A percentile compares a stretch with the other conserved stretches of the same genome.
Evolutionary conservation across 2,888 invertebrate genomes (phyloP).

Genomic region (Mesopsocus fuscifrons): DNA sequence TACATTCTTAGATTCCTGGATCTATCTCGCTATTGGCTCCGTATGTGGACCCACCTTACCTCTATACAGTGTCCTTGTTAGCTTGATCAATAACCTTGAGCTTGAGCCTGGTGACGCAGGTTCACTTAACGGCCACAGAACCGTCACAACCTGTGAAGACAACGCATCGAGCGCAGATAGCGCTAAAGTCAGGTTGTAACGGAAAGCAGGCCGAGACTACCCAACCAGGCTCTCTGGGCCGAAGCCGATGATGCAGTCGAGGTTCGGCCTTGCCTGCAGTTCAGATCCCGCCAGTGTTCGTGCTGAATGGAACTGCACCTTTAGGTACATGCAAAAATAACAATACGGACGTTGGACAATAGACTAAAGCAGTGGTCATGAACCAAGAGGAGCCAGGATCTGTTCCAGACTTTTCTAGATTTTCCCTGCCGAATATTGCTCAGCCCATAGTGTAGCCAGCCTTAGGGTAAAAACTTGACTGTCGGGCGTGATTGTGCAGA

Average conservation of each 20-base stretch:
- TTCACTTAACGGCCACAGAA: conserved; percentile 77
- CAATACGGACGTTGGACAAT: conserved; percentile 9
- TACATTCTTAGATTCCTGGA: no score
- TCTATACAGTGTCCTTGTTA: conserved; percentile 62
- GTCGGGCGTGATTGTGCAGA: no score
- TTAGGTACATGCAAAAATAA: conserved; percentile 4
- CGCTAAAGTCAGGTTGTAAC: background rate
- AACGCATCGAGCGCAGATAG: conserved; percentile 46
- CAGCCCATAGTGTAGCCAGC: no score
- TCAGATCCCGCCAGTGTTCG: no score
- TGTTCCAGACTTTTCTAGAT: no score
- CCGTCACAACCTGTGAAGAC: conserved; percentile 41
- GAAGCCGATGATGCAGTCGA: conserved; percentile 58
- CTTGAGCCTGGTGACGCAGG: conserved; percentile 38
- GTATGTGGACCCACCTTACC: no score
- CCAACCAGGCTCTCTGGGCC: conserved; percentile 28
- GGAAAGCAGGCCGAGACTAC: conserved; percentile 19
- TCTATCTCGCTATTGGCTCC: no score
- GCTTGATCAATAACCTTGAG: conserved; percentile 62
- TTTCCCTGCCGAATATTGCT: no score
- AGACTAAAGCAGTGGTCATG: no score
- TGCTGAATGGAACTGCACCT: no score
- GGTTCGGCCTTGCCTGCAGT: conserved; percentile 37
- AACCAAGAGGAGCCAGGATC: no score
- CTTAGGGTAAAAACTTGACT: no score